Base-by-base conservation (phyloP, 1,140 invertebrate genomes). In the Homalodisca vitripennis region DNA sequence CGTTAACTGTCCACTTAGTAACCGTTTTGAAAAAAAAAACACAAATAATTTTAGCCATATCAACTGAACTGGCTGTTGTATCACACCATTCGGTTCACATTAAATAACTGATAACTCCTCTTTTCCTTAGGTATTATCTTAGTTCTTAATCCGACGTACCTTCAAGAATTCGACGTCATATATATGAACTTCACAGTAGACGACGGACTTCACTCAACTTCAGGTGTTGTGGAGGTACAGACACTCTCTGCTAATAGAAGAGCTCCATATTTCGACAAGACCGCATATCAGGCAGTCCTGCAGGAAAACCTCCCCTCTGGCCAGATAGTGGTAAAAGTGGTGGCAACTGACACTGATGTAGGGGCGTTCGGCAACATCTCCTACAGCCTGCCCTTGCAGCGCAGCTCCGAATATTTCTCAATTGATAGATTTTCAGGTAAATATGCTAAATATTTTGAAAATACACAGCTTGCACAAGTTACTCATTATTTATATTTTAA, bases 371-470 rank as follows among this genome's bases (percentile, higher is more conserved):
- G 55, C 22, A 60, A 60, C n/a, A 26, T 60, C 6, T 3, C 55
- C n/a, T 60, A 60, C 26, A 27, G 13, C 22, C 55, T 60, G 6
- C 55, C 55, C 3, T 24, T 24, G 3, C 55, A 60, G 29, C 26
- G 6, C 2, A 30, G 55, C n/a, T 27, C 55, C 12, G 3, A 26
- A 12, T 60, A 22, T n/a, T 60, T 60, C n/a, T 6, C 55, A 12
- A 24, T 60, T 3, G 55, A 60, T 60, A 60, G 29, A 30, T 60
- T 2, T 26, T 27, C 55, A 29, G 55, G 55, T 60, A n/a, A 60
- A 26, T 60, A n/a, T n/a, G n/a, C n/a, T n/a, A n/a, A n/a, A n/a
- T n/a, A n/a, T n/a, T n/a, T n/a, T n/a, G n/a, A n/a, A n/a, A n/a
- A n/a, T n/a, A n/a, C n/a, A n/a, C n/a, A n/a, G n/a, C n/a, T n/a